These are phyloP conservation scores for Spilosoma lubricipeda DNA, from an alignment of 2,888 invertebrate genomes.

Conservation along the genomic window DNA sequence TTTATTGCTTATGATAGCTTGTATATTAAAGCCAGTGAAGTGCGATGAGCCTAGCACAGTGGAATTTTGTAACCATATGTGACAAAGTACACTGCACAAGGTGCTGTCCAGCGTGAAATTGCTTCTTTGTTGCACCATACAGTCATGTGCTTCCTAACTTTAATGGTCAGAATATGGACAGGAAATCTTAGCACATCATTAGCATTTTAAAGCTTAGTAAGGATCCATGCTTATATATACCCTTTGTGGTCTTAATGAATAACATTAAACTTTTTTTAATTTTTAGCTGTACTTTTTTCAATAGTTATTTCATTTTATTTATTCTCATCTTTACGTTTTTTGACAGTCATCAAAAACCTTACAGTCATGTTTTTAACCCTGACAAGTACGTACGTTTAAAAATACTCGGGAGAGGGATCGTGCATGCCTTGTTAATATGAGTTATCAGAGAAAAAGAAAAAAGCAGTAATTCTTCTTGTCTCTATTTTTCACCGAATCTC, in stretches of 20 bases:
- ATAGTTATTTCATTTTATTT: too few relatives aligned
- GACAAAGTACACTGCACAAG: conserved; percentile 37
- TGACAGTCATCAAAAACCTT: not conserved
- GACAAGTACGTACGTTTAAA: not conserved
- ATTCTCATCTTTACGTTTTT: not conserved
- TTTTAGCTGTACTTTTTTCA: too few relatives aligned
- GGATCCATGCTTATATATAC: too few relatives aligned
- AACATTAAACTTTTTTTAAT: too few relatives aligned
- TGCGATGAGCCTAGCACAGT: conserved; percentile 23
- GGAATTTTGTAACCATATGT: conserved; percentile 40
- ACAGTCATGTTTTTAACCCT: not conserved
- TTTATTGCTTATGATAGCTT: conserved; percentile 16
- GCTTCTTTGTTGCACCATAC: conserved; percentile 39
- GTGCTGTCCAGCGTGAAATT: conserved; percentile 47
- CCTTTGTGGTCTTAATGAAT: too few relatives aligned
- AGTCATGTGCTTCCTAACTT: conserved; percentile 18
- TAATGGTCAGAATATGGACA: not conserved
- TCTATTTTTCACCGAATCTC: not conserved
- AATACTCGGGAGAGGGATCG: not conserved
- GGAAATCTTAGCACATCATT: not conserved
- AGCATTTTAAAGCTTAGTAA: too few relatives aligned
- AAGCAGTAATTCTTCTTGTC: not conserved
- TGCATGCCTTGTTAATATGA: not conserved
- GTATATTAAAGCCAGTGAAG: conserved; percentile 20
- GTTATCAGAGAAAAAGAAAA: not conserved